Evolutionary conservation across 2,888 invertebrate genomes (phyloP).

Genomic region (Trichopoda pennipes): DNA sequence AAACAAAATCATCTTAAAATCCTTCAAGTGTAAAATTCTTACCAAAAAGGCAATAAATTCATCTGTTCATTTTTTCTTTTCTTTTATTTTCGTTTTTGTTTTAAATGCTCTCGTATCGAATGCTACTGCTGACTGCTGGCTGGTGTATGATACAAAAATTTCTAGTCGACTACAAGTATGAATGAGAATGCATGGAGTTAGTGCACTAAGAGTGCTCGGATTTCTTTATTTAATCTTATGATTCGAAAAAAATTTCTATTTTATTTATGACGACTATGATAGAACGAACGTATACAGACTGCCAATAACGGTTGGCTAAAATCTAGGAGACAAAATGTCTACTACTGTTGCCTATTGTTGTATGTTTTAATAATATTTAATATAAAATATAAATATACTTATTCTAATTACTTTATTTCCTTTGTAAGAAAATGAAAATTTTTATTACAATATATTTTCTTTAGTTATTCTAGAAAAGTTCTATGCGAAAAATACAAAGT

Average conservation of each 20-base stretch:
- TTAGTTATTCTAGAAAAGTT: conserved; percentile 1
- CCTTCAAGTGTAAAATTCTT: conserved; percentile 69
- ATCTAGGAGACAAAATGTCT: conserved; percentile 57
- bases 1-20: conserved; percentile 68
- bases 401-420: background rate
- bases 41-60: conserved; percentile 69
- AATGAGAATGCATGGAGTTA: background rate
- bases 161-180: conserved; percentile 11
- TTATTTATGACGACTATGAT: conserved; percentile 33
- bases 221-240: conserved; percentile 5
- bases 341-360: conserved; percentile 39
- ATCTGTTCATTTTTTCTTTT: conserved; percentile 32
- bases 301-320: conserved; percentile 51
- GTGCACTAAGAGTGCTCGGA: conserved; percentile 14
- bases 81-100: background rate
- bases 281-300: conserved; percentile 24
- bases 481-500: conserved; percentile 32
- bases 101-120: conserved; percentile 2
- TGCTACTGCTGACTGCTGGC: conserved; percentile 3
- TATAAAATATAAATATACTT: background rate
- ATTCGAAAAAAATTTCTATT: conserved; percentile 27
- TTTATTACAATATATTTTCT: conserved; percentile 12
- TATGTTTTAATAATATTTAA: conserved; percentile 49
- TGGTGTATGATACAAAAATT: conserved; percentile 17
- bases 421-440: conserved; percentile 36